Evolutionary conservation across 1,140 invertebrate species (phyloP), one percentile per base, ranked within the genome.

Genomic region (Helicoverpa armigera): DNA sequence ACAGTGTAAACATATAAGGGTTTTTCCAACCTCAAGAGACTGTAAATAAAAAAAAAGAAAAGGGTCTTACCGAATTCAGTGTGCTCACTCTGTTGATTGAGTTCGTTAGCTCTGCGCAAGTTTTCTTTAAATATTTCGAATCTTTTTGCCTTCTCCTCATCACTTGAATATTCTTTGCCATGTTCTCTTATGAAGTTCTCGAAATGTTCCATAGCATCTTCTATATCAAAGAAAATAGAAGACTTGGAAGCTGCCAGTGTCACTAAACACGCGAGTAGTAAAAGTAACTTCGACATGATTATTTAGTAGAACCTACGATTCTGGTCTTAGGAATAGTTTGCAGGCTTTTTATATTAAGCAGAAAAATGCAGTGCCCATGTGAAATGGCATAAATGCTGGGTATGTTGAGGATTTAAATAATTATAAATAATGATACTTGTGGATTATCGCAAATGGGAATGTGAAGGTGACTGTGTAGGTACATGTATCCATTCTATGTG

Each of bases 101-200:
- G 16, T 11, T 18, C 29, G 9, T 58, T 58, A 2, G 43, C n/a
- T 58, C 43, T 7, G 48, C n/a, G 29, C n/a, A 74, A 60, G 11
- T 74, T 74, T 2, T 60, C 16, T 16, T 74, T 74, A n/a, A 74
- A 74, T 43, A 74, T 74, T 74, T 74, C 18, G 9, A 74, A 74
- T 14, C 72, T 29, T 5, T 29, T 23, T 18, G 35, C 12, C 16
- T 13, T 74, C n/a, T 74, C 69, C 13, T 14, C n/a, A 16, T 74
- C 72, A n/a, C 43, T 5, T 1, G 29, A 2, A n/a, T 74, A 74
- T 16, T 48, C 2, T 60, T 48, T 35, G 31, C 31, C 13, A 10
- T 43, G 29, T 60, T n/a, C 7, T 60, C 18, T 29, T 7, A 58
- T 74, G 31, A 74, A 74, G n/a, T 43, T 31, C 18, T 58, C 72